These are phyloP conservation scores for Eciton burchellii DNA, from an alignment of 1,140 invertebrate genomes.

Conservation along the genomic window DNA sequence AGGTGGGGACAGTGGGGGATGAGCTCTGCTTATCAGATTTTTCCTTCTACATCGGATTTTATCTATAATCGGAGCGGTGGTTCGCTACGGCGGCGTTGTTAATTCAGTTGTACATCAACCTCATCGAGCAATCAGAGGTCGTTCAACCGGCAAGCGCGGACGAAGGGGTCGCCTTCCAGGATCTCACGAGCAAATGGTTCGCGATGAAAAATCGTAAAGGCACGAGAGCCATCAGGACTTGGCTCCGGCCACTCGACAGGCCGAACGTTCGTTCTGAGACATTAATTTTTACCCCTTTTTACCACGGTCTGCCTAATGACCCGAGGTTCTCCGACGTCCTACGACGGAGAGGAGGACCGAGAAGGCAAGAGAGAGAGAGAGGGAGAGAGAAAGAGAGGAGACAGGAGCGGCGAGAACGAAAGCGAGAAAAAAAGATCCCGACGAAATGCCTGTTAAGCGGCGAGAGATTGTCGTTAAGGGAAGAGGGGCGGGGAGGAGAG, in stretches of 20 bases:
- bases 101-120: slow-evolving; percentile 54
- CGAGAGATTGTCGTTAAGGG: slow-evolving; percentile 71
- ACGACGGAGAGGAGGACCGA: slow-evolving; percentile 30
- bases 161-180: slow-evolving; percentile 2
- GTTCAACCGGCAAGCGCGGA: slow-evolving; percentile 23
- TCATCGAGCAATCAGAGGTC: slow-evolving; percentile 9
- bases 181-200: slow-evolving; percentile 79
- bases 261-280: slow-evolving; percentile 85
- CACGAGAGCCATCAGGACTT: slow-evolving; percentile 74
- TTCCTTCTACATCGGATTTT: slow-evolving; percentile 30
- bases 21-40: not conserved
- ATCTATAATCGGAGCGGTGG: slow-evolving; percentile 30
- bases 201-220: slow-evolving; percentile 84
- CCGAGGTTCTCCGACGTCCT: slow-evolving; percentile 72
- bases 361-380: slow-evolving; percentile 19
- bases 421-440: slow-evolving; percentile 71
- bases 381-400: slow-evolving; percentile 8
- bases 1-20: not conserved
- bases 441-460: slow-evolving; percentile 81
- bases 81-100: slow-evolving; percentile 17
- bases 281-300: slow-evolving; percentile 85
- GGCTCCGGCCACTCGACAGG: slow-evolving; percentile 68
- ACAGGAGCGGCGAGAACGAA: slow-evolving; percentile 23
- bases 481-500: too few species aligned
- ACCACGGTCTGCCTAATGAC: slow-evolving; percentile 83